Conservation (phyloP, 1,140 invertebrate genomes). For the Parapsyche elsis region DNA sequence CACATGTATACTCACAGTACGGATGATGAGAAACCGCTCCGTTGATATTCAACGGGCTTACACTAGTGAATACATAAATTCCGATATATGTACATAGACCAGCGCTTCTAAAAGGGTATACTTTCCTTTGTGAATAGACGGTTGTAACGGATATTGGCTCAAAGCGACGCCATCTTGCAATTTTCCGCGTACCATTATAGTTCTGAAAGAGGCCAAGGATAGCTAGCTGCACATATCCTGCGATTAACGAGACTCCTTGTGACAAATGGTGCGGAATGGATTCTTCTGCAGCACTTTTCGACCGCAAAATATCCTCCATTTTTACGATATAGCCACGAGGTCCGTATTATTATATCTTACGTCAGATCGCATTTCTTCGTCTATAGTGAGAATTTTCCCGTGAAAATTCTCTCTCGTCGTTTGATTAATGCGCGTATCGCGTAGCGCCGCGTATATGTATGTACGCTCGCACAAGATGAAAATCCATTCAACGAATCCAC, state of each 20-base stretch:
- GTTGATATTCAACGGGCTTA: too few relatives aligned
- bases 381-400: neutral
- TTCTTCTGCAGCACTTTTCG: conserved; percentile 6
- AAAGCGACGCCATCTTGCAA: too few relatives aligned
- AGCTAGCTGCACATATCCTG: conserved; percentile 21
- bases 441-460: neutral
- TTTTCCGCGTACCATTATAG: too few relatives aligned
- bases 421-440: conserved; percentile 5
- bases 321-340: conserved; percentile 15
- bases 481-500: conserved; percentile 1
- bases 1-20: too few relatives aligned
- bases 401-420: neutral
- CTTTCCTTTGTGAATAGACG: too few relatives aligned
- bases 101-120: too few relatives aligned
- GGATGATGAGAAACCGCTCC: too few relatives aligned
- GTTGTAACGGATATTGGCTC: too few relatives aligned
- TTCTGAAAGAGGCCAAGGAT: too few relatives aligned
- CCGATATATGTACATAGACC: too few relatives aligned
- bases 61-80: too few relatives aligned
- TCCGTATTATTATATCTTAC: neutral
- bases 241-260: conserved; percentile 41
- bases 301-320: conserved; percentile 27
- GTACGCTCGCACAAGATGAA: neutral
- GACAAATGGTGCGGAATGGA: conserved; percentile 40
- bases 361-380: neutral